Evolutionary conservation across 2,888 invertebrate genomes (phyloP), one percentile per base, ranked within the genome.

Genomic region (Frankliniella intonsa): DNA sequence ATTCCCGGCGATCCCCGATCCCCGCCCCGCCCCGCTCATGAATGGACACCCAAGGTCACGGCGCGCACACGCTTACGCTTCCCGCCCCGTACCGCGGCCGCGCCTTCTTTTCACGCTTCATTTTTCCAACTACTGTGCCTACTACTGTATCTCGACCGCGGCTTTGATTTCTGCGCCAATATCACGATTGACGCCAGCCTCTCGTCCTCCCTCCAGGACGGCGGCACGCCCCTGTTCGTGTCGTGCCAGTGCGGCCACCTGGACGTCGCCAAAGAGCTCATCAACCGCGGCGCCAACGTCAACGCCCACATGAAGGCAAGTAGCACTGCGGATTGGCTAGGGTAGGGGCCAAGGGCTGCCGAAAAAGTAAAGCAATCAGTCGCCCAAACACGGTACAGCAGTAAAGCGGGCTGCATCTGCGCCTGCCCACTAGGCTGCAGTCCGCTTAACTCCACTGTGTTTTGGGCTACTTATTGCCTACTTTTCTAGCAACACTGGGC

Each of bases 181-280:
- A 80, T 49, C 50, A 80, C 10, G 22, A 27, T 7, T 50, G n/a
- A 22, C 38, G 38, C 50, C 2, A 80, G 81, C 11, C 49, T 27
- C 19, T 69, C 50, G 50, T 84, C 85, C 84, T 81, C 82, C 84
- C 87, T 87, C 80, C 88, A 97, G 97, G 97, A 98, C 87, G 97
- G 97, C n/a, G 97, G 97, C 82, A 97, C 97, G 50, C 95, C 98
- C 0, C 89, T 97, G 83, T 97, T 97, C 88, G 94, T 98, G 82
- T 94, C 97, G 81, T 95, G 96, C 85, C 97, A 97, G 87, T 95
- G 96, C 87, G 97, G 97, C 0, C 96, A 97, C 88, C 90, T 95
- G 86, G 94, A 96, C 83, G 94, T 97, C 83, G 97, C 96, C 8
- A 92, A 94, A 85, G 94, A 95, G 87, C 90, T 98, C 10, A 91